phyloP scores from a whole-genome alignment of 2,797 vertebrate species.

The Myotis vivesi region DNA sequence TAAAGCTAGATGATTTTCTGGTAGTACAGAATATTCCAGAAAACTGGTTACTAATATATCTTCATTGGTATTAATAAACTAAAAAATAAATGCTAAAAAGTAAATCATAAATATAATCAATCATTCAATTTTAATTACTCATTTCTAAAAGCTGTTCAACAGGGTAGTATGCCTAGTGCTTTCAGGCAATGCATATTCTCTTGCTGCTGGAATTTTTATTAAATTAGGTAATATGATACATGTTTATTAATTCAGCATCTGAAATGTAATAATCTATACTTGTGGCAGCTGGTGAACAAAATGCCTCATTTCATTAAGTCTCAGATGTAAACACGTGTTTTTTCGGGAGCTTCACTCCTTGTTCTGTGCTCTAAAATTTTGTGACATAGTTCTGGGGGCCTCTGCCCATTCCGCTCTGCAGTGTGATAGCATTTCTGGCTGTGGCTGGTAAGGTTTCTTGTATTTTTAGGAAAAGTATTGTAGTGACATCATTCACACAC shows the following conservation, averaged over 20 bases:
- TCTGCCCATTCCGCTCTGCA: background rate
- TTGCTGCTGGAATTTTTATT: background rate
- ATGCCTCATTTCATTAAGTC: conserved; percentile 2
- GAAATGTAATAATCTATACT: background rate
- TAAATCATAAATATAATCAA: background rate
- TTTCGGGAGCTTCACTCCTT: background rate
- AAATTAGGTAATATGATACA: background rate
- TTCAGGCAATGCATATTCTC: background rate
- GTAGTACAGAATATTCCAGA: background rate
- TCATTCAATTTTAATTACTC: background rate
- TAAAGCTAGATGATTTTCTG: background rate
- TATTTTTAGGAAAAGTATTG: conserved; percentile 37
- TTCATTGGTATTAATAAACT: background rate
- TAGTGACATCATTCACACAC: background rate
- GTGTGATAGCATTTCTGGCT: background rate
- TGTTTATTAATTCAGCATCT: background rate
- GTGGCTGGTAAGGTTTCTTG: background rate
- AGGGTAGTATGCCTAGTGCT: background rate
- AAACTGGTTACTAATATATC: background rate
- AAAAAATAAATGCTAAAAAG: background rate
- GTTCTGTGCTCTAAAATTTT: background rate
- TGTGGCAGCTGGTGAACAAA: conserved; percentile 16
- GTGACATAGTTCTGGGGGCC: background rate
- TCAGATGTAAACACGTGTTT: background rate
- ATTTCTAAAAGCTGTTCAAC: background rate